A percentile compares a stretch with the other conserved stretches of the same genome.
These are phyloP conservation scores for Cranoglanis bouderius DNA, from an alignment of 2,113 vertebrate species.

Conservation along the genomic window DNA sequence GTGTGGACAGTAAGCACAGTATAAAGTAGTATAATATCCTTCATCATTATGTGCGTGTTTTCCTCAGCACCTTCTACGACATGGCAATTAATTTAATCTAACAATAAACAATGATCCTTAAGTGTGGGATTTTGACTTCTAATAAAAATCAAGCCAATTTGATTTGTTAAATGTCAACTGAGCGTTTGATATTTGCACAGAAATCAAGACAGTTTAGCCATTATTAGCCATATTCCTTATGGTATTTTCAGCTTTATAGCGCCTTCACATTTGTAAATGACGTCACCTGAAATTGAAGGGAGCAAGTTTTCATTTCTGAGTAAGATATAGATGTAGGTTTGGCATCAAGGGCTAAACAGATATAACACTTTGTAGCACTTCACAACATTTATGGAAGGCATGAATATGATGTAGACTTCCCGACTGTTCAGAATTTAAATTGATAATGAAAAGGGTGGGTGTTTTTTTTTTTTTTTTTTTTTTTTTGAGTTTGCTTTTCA, in stretches of 20 bases:
- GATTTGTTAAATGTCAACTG: slow-evolving; percentile 12
- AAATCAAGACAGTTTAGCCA: slow-evolving; percentile 19
- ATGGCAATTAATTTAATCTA: slow-evolving; percentile 18
- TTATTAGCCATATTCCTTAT: slow-evolving; percentile 15
- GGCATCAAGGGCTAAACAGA: neutral
- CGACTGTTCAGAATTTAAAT: neutral
- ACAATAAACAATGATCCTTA: slow-evolving; percentile 13
- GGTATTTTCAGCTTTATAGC: slow-evolving; percentile 2
- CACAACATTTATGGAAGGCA: neutral
- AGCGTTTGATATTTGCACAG: slow-evolving; percentile 19
- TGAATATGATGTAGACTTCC: neutral
- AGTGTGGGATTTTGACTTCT: slow-evolving; percentile 18
- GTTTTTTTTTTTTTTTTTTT: neutral
- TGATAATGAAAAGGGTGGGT: neutral
- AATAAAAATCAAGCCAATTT: neutral
- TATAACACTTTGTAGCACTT: neutral
- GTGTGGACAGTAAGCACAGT: neutral
- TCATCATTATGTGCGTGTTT: neutral
- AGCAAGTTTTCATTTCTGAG: neutral
- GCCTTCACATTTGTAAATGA: slow-evolving; percentile 27
- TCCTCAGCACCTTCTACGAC: neutral
- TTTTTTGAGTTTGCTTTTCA: slow-evolving; percentile 13
- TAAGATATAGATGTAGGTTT: neutral
- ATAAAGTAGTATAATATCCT: neutral
- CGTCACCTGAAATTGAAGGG: neutral